Percentiles rank a stretch among this genome's conserved stretches.
phyloP scores from a whole-genome alignment of 1,140 invertebrate species.

The Caligus rogercresseyi region DNA sequence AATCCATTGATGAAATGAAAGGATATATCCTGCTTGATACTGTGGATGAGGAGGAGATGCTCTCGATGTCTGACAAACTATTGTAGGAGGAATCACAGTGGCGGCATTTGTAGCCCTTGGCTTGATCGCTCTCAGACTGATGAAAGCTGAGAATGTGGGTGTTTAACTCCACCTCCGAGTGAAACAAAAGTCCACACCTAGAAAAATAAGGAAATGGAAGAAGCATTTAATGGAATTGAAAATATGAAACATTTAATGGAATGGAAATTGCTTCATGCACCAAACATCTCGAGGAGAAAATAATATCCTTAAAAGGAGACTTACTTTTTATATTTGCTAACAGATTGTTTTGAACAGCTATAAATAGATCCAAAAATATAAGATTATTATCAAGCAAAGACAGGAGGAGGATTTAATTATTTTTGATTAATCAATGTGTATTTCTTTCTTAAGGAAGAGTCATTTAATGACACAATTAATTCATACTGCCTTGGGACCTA shows the following conservation, averaged over 20 bases:
- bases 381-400: too few species aligned
- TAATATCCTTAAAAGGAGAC: not conserved
- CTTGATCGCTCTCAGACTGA: not conserved
- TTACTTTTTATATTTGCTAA: not conserved
- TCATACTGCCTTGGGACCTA: too few species aligned
- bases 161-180: not conserved
- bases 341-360: too few species aligned
- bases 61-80: slow-evolving; percentile 4
- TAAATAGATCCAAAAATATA: not conserved
- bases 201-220: not conserved
- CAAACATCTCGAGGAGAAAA: too few species aligned
- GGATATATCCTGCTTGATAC: not conserved
- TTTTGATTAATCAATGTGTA: too few species aligned
- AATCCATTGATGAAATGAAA: slow-evolving; percentile 7
- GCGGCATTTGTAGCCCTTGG: not conserved
- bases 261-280: too few species aligned
- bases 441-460: too few species aligned
- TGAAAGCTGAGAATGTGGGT: not conserved
- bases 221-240: too few species aligned
- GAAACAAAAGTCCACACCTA: slow-evolving; percentile 2
- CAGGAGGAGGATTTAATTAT: too few species aligned
- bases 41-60: not conserved
- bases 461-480: too few species aligned
- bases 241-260: too few species aligned
- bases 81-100: slow-evolving; percentile 5